Conservation (phyloP, 2,797 vertebrate species). For the Diceros bicornis region DNA sequence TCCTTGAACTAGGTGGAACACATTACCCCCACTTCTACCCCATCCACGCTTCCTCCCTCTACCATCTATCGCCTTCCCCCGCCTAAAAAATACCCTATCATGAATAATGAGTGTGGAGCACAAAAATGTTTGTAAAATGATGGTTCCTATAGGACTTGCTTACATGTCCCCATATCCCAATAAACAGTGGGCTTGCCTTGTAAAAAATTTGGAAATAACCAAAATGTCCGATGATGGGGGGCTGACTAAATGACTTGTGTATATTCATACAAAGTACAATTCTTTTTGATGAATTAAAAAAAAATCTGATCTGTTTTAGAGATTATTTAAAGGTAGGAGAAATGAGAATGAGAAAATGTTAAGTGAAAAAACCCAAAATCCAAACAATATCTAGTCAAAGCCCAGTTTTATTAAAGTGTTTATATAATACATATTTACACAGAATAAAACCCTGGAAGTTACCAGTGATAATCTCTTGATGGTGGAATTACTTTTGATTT, state of each 20-base stretch:
- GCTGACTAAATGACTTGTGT: background rate
- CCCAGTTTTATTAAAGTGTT: background rate
- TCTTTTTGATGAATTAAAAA: too few species aligned
- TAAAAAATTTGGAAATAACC: background rate
- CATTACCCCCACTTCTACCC: fast-evolving
- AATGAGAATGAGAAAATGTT: background rate
- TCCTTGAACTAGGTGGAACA: background rate
- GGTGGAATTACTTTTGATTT: background rate
- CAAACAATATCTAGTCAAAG: background rate
- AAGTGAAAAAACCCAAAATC: background rate
- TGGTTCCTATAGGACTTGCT: background rate
- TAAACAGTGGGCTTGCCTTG: background rate
- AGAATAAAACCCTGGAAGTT: background rate
- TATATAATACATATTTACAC: background rate
- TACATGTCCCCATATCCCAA: background rate
- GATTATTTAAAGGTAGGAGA: background rate
- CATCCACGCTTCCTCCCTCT: background rate
- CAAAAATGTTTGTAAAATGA: background rate
- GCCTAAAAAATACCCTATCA: background rate
- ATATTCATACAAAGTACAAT: background rate
- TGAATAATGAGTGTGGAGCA: background rate
- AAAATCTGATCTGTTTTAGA: too few species aligned
- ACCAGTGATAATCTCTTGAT: background rate
- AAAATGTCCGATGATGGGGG: background rate
- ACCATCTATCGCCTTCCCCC: fast-evolving